These are phyloP conservation scores for Zhengitettix transpicula DNA, from an alignment of 2,888 invertebrate species.

Conservation along the genomic window DNA sequence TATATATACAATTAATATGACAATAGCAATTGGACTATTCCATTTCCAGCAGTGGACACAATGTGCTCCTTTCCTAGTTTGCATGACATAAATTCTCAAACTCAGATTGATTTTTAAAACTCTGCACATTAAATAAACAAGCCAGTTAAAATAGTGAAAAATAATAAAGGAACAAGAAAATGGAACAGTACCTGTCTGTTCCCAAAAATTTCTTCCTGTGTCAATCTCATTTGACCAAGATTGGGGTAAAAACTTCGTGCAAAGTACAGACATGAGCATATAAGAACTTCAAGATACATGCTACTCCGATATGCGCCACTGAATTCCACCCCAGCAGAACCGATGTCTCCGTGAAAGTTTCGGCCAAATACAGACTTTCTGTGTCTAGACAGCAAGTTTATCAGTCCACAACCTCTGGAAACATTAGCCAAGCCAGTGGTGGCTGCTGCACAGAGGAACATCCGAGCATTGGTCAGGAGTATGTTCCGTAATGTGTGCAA, in stretches of 20 bases:
- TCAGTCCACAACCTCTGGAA: conserved; percentile 33
- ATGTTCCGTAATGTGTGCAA: conserved; percentile 57
- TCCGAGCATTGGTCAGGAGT: conserved; percentile 48
- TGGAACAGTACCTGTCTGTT: conserved; percentile 38
- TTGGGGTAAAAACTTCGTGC: conserved; percentile 64
- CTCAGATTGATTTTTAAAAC: too few species aligned
- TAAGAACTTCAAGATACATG: conserved; percentile 65
- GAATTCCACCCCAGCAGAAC: conserved; percentile 31
- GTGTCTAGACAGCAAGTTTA: conserved; percentile 53
- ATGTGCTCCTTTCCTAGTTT: too few species aligned
- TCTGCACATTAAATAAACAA: too few species aligned
- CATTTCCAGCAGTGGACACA: too few species aligned
- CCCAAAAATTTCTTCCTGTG: conserved; percentile 49
- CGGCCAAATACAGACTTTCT: conserved; percentile 60
- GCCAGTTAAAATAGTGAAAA: not conserved
- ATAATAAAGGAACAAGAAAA: not conserved
- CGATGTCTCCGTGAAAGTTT: conserved; percentile 42
- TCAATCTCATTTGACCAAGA: conserved; percentile 45
- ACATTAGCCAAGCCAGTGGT: conserved; percentile 49
- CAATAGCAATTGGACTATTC: too few species aligned
- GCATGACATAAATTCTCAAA: too few species aligned
- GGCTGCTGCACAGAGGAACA: conserved; percentile 57
- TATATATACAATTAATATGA: too few species aligned
- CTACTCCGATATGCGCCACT: conserved; percentile 53
- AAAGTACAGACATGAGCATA: conserved; percentile 60